phyloP scores from a whole-genome alignment of 1,140 invertebrate genomes.

The Cyclina sinensis region DNA sequence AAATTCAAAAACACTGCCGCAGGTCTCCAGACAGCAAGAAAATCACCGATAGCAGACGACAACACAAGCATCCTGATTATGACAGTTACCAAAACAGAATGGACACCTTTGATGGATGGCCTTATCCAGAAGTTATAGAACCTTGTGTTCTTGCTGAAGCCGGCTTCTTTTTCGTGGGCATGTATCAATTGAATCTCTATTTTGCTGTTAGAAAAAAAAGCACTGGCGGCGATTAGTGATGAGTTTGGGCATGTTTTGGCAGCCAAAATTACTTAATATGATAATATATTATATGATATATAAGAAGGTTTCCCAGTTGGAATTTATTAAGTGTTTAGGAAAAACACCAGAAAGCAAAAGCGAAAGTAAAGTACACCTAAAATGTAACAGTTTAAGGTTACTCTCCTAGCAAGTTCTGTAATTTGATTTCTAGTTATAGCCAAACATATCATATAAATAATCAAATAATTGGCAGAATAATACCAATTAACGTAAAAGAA shows the following conservation, averaged over 20 bases:
- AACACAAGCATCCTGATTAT: conserved; percentile 15
- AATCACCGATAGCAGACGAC: not conserved
- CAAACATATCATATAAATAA: not conserved
- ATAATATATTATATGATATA: no score
- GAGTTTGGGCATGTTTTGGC: no score
- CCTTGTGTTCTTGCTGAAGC: conserved; percentile 5
- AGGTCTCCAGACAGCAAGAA: not conserved
- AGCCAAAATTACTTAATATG: no score
- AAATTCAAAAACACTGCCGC: not conserved
- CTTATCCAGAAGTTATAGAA: not conserved
- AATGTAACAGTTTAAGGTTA: no score
- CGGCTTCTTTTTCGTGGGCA: conserved; percentile 49
- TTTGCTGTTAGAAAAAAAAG: no score
- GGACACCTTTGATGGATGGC: not conserved
- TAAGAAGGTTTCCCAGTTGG: no score
- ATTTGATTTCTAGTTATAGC: not conserved
- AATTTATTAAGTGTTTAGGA: no score
- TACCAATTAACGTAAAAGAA: no score
- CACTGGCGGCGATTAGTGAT: no score
- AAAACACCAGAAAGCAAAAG: no score
- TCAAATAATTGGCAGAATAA: not conserved
- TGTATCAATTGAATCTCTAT: no score
- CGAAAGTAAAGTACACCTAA: no score
- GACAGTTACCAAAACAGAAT: not conserved
- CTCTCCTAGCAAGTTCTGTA: not conserved